Evolutionary conservation across 2,113 vertebrate genomes (phyloP).

Genomic region (Dasyprocta punctata): DNA sequence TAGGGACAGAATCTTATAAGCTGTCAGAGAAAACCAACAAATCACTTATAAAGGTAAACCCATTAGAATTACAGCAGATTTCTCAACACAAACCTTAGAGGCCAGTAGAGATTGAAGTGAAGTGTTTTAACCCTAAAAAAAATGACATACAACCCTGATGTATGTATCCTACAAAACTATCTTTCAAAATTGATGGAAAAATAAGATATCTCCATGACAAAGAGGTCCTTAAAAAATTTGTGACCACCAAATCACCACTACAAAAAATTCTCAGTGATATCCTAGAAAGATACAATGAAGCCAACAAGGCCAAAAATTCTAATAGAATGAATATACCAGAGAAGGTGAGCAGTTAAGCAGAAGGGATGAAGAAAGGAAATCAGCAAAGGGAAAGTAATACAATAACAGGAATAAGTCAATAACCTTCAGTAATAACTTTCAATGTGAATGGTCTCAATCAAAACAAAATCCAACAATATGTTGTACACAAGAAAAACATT

Average conservation of each 20-base stretch:
- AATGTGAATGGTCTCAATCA: background rate
- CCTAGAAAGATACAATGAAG: background rate
- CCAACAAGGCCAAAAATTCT: background rate
- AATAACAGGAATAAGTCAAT: background rate
- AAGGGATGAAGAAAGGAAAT: background rate
- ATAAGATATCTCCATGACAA: background rate
- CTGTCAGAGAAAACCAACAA: background rate
- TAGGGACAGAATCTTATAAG: too few species aligned
- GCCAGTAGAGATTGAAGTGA: background rate
- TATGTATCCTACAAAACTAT: background rate
- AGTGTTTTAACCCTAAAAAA: background rate
- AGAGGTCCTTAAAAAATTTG: background rate
- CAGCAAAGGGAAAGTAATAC: background rate
- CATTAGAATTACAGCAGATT: background rate
- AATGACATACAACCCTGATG: background rate
- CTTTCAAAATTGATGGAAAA: background rate
- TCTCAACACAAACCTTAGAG: background rate
- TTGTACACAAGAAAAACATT: background rate
- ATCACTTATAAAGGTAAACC: background rate
- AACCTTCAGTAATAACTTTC: background rate
- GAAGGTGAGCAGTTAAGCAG: background rate
- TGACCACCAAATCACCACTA: background rate
- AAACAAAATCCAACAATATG: background rate
- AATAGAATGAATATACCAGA: background rate
- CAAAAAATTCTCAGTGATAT: background rate